phyloP scores from a whole-genome alignment of 1,140 invertebrate genomes.

The Dolichoris vasculosae region DNA sequence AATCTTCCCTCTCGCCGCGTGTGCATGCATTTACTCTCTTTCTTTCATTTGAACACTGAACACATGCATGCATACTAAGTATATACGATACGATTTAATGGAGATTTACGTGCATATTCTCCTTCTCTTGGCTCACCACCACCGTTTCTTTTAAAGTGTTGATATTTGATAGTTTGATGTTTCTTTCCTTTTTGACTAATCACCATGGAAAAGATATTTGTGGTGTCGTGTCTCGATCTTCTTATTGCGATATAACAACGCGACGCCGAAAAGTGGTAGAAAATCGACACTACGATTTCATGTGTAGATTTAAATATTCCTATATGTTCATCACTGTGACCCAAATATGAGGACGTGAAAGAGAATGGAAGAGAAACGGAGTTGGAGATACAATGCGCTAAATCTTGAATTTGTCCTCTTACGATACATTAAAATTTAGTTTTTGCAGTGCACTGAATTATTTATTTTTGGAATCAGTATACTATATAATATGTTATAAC shows the following conservation, averaged over 20 bases:
- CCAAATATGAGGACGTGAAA: conserved; percentile 34
- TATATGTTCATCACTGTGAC: background rate
- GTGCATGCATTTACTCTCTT: background rate
- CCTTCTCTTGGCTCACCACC: background rate
- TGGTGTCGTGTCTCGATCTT: background rate
- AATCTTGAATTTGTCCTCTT: background rate
- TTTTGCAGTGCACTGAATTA: background rate
- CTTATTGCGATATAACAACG: too few species aligned
- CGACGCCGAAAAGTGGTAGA: background rate
- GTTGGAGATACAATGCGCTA: background rate
- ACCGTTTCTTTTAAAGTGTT: background rate
- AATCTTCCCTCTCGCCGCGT: background rate
- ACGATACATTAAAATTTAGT: background rate
- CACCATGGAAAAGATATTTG: background rate
- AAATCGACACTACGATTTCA: too few species aligned
- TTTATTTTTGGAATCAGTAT: conserved; percentile 6
- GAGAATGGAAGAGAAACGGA: background rate
- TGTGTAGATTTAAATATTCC: conserved; percentile 15
- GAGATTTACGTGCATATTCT: background rate
- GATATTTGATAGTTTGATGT: too few species aligned
- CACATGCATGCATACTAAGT: background rate
- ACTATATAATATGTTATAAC: background rate
- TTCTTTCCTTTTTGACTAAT: background rate
- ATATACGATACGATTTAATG: background rate
- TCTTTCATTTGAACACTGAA: background rate